phyloP scores from a whole-genome alignment of 2,797 vertebrate species.

The Pachyuromys duprasi region DNA sequence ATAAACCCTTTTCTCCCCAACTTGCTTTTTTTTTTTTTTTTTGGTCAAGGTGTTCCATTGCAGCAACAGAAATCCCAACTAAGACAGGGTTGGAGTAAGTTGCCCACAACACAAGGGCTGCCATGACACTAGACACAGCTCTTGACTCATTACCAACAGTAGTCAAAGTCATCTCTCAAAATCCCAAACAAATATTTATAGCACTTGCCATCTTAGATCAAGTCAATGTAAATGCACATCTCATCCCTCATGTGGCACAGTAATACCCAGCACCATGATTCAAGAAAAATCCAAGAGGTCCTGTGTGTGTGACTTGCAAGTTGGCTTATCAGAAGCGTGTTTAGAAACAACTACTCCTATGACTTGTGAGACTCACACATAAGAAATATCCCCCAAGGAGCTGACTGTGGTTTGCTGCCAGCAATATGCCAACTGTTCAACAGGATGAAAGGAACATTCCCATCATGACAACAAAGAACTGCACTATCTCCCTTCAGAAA shows the following conservation, averaged over 20 bases:
- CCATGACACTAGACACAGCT: neutral
- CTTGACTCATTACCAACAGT: neutral
- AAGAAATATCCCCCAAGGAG: slow-evolving; percentile 5
- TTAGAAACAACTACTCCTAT: slow-evolving; percentile 22
- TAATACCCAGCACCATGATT: neutral
- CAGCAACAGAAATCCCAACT: neutral
- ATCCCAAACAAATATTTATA: neutral
- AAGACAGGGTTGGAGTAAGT: neutral
- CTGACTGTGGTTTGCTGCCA: neutral
- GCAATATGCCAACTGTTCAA: neutral
- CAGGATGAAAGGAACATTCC: slow-evolving; percentile 9
- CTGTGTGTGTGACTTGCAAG: neutral
- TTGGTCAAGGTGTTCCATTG: neutral
- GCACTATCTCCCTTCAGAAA: neutral
- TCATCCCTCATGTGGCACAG: neutral
- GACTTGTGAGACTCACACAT: slow-evolving; percentile 24
- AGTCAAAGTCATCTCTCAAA: slow-evolving; percentile 1
- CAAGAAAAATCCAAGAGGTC: slow-evolving; percentile 33
- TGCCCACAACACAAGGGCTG: neutral
- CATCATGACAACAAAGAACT: neutral
- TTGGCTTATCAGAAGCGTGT: slow-evolving; percentile 7
- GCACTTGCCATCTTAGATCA: neutral
- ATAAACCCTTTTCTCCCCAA: neutral
- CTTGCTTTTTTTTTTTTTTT: neutral
- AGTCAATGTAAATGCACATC: neutral